Conservation (phyloP, 2,888 invertebrate genomes). For the Drosophila mulleri region DNA sequence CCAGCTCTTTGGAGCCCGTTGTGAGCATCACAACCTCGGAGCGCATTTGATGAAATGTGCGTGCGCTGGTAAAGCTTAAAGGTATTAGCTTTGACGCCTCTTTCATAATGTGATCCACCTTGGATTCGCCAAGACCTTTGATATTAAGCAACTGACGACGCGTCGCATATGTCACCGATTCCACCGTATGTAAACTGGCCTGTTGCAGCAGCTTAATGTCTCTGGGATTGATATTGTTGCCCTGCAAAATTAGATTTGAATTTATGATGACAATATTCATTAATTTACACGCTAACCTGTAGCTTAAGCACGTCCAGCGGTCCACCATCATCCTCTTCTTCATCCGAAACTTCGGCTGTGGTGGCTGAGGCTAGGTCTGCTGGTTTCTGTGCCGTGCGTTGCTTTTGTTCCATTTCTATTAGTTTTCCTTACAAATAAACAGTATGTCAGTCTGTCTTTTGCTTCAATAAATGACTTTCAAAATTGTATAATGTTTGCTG, state of each 20-base stretch:
- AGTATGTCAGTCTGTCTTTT: slow-evolving; percentile 7
- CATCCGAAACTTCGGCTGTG: slow-evolving; percentile 86
- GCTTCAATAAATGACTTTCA: slow-evolving; percentile 1
- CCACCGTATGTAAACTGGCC: slow-evolving; percentile 97
- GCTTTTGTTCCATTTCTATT: slow-evolving; percentile 50
- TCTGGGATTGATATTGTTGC: slow-evolving; percentile 94
- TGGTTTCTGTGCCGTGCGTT: slow-evolving; percentile 45
- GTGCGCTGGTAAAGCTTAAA: slow-evolving; percentile 99
- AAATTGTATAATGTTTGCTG: slow-evolving; percentile 19
- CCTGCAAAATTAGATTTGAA: slow-evolving; percentile 86
- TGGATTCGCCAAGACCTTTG: slow-evolving; percentile 98
- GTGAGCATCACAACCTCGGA: slow-evolving; percentile 97
- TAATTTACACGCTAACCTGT: slow-evolving; percentile 87
- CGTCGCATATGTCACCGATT: slow-evolving; percentile 97
- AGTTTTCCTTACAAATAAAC: slow-evolving; percentile 2
- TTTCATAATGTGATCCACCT: slow-evolving; percentile 96
- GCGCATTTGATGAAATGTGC: slow-evolving; percentile 97
- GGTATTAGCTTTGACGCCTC: slow-evolving; percentile 97
- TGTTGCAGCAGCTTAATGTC: slow-evolving; percentile 98
- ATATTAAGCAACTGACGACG: slow-evolving; percentile 94
- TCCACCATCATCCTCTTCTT: slow-evolving; percentile 88
- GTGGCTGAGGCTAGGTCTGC: slow-evolving; percentile 85
- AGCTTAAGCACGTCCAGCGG: slow-evolving; percentile 90
- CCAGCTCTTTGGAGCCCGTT: slow-evolving; percentile 97
- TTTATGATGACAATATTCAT: background rate